Conservation (phyloP, 2,888 invertebrate genomes). For the Phrixothrix hirtus region DNA sequence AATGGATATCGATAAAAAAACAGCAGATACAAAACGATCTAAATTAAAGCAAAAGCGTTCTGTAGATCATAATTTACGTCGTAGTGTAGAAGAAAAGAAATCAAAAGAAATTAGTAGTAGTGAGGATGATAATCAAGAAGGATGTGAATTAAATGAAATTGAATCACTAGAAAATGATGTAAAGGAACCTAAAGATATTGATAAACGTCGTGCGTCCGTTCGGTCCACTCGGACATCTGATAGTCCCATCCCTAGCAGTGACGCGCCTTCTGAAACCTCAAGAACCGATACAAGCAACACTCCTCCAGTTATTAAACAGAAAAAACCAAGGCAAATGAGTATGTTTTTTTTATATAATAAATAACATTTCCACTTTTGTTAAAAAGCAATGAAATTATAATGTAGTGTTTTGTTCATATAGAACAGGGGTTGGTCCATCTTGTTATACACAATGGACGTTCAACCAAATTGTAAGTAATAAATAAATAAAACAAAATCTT, state of each 20-base stretch:
- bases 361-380: background rate
- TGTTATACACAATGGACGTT: no score
- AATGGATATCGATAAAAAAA: conserved; percentile 37
- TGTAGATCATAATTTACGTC: conserved; percentile 47
- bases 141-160: background rate
- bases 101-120: conserved; percentile 58
- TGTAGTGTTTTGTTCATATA: no score
- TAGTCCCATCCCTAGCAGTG: conserved; percentile 28
- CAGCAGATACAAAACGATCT: no score
- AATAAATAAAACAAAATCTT: no score
- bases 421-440: no score
- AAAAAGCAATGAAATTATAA: no score
- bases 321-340: conserved; percentile 42
- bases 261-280: no score
- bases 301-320: conserved; percentile 35
- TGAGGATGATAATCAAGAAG: conserved; percentile 50
- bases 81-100: conserved; percentile 60
- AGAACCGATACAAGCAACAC: conserved; percentile 19
- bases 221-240: conserved; percentile 17
- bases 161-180: background rate
- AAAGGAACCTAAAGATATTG: conserved; percentile 8
- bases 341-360: conserved; percentile 19
- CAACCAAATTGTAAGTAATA: no score
- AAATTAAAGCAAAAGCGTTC: conserved; percentile 45
- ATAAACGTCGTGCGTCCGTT: conserved; percentile 3